Percentiles rank a stretch among this genome's conserved stretches.
phyloP scores from a whole-genome alignment of 2,113 vertebrate species.

The Oreocharis arfaki region DNA sequence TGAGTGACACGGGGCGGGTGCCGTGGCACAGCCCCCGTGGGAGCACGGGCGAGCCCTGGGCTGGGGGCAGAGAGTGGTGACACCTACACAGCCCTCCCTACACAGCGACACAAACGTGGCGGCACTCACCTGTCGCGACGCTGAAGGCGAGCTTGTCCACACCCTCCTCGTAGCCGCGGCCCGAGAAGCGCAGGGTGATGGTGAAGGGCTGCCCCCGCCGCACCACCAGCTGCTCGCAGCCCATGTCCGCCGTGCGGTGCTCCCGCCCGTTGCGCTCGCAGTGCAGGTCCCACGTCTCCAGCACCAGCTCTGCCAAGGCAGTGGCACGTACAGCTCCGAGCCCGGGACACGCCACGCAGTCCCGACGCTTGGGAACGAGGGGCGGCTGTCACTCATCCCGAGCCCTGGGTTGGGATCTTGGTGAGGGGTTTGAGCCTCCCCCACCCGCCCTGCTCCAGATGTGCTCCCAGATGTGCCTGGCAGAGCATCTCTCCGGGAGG shows the following conservation, averaged over 20 bases:
- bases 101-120: fast-evolving
- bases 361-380: fast-evolving
- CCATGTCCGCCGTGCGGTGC: constrained; percentile 80
- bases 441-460: neutral
- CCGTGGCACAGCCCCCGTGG: fast-evolving
- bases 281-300: constrained; percentile 79
- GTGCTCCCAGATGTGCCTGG: fast-evolving
- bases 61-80: neutral
- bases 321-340: fast-evolving
- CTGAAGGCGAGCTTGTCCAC: constrained; percentile 74
- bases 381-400: fast-evolving
- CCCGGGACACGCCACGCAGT: fast-evolving
- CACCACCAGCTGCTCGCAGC: constrained; percentile 77
- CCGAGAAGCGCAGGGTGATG: constrained; percentile 78
- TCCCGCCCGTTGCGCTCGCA: constrained; percentile 78
- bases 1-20: neutral
- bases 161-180: constrained; percentile 74
- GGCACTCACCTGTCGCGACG: constrained; percentile 78
- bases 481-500: neutral
- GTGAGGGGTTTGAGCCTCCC: neutral
- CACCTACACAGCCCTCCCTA: neutral
- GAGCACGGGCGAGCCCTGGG: neutral
- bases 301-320: constrained; percentile 73
- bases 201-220: constrained; percentile 85
- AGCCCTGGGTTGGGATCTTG: neutral